These are phyloP conservation scores for Onychorhynchus coronatus DNA, from an alignment of 2,113 vertebrate genomes.

Conservation along the genomic window DNA sequence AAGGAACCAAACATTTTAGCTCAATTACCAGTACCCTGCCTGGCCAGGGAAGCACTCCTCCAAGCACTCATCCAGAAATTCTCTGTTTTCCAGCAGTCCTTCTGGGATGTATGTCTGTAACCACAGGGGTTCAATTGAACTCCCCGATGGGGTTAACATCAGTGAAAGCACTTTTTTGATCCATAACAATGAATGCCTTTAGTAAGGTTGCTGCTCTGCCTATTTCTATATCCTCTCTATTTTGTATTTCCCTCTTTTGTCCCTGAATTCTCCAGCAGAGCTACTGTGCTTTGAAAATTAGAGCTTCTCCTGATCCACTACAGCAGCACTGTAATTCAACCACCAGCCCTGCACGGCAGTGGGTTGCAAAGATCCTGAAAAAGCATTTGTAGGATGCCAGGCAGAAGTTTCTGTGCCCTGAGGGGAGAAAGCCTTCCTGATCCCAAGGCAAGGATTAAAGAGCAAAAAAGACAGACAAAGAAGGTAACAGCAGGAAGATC, in stretches of 20 bases:
- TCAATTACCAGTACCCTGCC: background rate
- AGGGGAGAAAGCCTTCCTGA: background rate
- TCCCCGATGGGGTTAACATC: background rate
- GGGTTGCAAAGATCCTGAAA: background rate
- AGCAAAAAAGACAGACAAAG: background rate
- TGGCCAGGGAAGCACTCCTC: background rate
- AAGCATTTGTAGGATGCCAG: background rate
- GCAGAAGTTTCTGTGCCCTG: background rate
- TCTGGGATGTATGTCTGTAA: background rate
- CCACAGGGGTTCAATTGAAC: background rate
- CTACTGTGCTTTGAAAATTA: background rate
- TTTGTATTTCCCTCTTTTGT: background rate
- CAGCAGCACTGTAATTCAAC: background rate
- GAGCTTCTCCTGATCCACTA: background rate
- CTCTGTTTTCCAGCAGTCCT: background rate
- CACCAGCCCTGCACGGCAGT: fast-evolving
- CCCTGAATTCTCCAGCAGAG: background rate
- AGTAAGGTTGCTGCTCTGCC: background rate
- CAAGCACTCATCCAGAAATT: background rate
- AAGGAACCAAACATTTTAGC: background rate
- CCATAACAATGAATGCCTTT: background rate
- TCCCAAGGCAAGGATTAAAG: background rate
- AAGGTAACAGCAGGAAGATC: background rate
- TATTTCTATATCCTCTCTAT: background rate
- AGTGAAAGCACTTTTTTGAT: background rate